These are phyloP conservation scores for Epinephelus moara DNA, from an alignment of 2,113 vertebrate species.

Conservation along the genomic window DNA sequence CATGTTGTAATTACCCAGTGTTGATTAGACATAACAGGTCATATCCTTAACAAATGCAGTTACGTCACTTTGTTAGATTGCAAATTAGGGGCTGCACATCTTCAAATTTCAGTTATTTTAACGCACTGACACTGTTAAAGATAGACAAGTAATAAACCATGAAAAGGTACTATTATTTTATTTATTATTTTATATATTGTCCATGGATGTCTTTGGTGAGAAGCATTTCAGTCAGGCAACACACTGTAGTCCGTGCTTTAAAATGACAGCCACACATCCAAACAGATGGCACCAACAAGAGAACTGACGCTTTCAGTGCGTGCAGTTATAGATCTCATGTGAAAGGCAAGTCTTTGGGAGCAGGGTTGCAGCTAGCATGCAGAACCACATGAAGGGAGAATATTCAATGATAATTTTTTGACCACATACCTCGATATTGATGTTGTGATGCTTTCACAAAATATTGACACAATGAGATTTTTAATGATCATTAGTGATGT, in stretches of 20 bases:
- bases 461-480: too few species aligned
- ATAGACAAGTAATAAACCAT: neutral
- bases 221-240: neutral
- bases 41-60: constrained; percentile 4
- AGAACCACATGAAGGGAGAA: neutral
- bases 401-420: too few species aligned
- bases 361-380: neutral
- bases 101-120: neutral
- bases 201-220: neutral
- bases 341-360: neutral
- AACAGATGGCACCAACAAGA: neutral
- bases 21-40: neutral
- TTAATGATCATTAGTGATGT: too few species aligned
- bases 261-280: neutral
- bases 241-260: neutral
- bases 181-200: too few species aligned
- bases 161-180: neutral
- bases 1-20: neutral
- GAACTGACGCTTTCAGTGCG: neutral
- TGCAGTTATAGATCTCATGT: neutral
- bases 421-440: too few species aligned
- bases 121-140: neutral
- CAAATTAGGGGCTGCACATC: neutral
- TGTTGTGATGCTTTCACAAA: too few species aligned
- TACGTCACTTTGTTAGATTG: neutral